Percentiles rank a stretch among this genome's conserved stretches.
These are phyloP conservation scores for Maconellicoccus hirsutus DNA, from an alignment of 1,140 invertebrate species.

Conservation along the genomic window DNA sequence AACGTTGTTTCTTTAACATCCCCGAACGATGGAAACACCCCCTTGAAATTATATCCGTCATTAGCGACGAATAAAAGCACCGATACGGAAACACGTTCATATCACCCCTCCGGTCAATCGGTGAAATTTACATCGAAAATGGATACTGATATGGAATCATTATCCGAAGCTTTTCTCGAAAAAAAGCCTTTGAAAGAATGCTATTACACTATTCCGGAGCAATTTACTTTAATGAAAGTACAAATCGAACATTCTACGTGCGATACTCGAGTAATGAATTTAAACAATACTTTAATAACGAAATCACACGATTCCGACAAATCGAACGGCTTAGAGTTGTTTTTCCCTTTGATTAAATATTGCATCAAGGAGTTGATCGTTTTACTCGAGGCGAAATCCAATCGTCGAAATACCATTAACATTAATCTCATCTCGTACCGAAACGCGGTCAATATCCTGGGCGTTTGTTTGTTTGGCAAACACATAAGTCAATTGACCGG, in stretches of 20 bases:
- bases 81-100: no score
- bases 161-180: not conserved
- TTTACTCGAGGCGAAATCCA: not conserved
- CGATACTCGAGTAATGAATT: not conserved
- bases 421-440: not conserved
- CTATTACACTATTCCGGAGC: not conserved
- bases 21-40: no score
- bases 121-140: not conserved
- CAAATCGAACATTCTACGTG: not conserved
- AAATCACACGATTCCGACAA: not conserved
- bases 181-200: not conserved
- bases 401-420: not conserved
- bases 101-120: no score
- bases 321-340: not conserved
- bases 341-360: not conserved
- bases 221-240: conserved; percentile 3
- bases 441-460: not conserved
- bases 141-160: not conserved
- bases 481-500: not conserved
- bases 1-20: no score
- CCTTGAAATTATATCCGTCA: no score
- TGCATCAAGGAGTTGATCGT: conserved; percentile 7
- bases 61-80: no score
- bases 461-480: conserved; percentile 8
- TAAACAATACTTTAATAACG: not conserved